A percentile compares a stretch with the other conserved stretches of the same genome.
These are phyloP conservation scores for Perca fluviatilis DNA, from an alignment of 2,113 vertebrate species.

Conservation along the genomic window DNA sequence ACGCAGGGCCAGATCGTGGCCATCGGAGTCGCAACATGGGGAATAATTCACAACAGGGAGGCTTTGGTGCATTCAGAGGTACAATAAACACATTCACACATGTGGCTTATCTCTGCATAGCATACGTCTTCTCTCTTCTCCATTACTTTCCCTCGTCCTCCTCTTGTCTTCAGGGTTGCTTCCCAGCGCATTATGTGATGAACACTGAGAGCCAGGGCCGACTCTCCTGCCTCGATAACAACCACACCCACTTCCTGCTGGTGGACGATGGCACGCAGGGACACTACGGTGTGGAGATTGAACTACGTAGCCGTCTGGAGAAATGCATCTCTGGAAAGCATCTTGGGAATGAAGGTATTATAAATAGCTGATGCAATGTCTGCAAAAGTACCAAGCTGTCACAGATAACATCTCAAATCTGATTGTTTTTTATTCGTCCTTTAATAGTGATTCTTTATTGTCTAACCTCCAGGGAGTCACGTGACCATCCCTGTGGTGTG, in stretches of 20 bases:
- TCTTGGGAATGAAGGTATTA: slow-evolving; percentile 77
- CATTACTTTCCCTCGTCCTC: not conserved
- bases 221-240: slow-evolving; percentile 92
- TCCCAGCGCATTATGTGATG: slow-evolving; percentile 89
- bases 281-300: slow-evolving; percentile 89
- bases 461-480: slow-evolving; percentile 72
- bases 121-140: not conserved
- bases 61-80: slow-evolving; percentile 81
- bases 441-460: slow-evolving; percentile 18
- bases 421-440: not conserved
- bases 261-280: slow-evolving; percentile 95
- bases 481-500: slow-evolving; percentile 94
- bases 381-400: not conserved
- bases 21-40: slow-evolving; percentile 96
- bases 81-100: not conserved
- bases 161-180: slow-evolving; percentile 84
- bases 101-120: not conserved
- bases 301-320: slow-evolving; percentile 90
- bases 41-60: slow-evolving; percentile 90
- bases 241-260: slow-evolving; percentile 96
- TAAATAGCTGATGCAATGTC: not conserved
- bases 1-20: slow-evolving; percentile 87
- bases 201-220: slow-evolving; percentile 89
- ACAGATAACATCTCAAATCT: slow-evolving; percentile 17
- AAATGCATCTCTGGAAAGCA: slow-evolving; percentile 91